Evolutionary conservation across 2,888 invertebrate species (phyloP), one percentile per base, ranked within the genome.

Genomic region (Anthophora plumipes): DNA sequence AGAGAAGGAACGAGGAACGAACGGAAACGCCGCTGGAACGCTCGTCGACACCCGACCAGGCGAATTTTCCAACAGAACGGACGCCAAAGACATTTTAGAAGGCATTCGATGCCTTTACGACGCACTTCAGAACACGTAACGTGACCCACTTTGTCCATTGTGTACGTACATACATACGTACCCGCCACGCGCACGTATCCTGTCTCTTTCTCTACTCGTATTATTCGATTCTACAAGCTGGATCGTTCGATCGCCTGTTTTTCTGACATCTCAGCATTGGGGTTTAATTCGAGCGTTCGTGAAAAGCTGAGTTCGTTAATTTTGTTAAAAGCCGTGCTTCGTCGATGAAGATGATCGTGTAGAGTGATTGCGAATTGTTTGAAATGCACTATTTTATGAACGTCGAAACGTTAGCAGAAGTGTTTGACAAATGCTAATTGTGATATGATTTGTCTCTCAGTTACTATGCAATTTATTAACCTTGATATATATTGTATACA

Each of bases 1-100:
- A 17, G 48, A 48, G 48, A 43, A 37, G 25, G 7, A 7, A 14
- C n/a, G 5, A 70, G 39, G 63, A 9, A 22, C 20, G 68, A 69
- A 72, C 73, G 75, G 55, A 69, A 79, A 60, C 55, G 64, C 52
- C 50, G 60, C 22, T 48, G 82, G 66, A 68, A 71, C 72, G 66
- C 73, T 74, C 73, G 57, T 73, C 78, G 70, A 85, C 74, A 81
- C 57, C 74, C 66, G 81, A 79, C 66, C 59, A 74, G 71, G 85
- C 78, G 79, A 83, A 86, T 87, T 86, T 87, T 87, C 81, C 85
- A 37, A 46, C 63, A 78, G 74, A 61, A 63, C 61, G 74, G 39
- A 70, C 68, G 77, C 72, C 69, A 81, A 86, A 85, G 83, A 76
- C 77, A n/a, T 64, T 68, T 76, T 72, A 63, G 55, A 64, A 83